A percentile compares a stretch with the other conserved stretches of the same genome.
These are phyloP conservation scores for Cetoscarus ocellatus DNA, from an alignment of 2,797 vertebrate genomes.

Conservation along the genomic window DNA sequence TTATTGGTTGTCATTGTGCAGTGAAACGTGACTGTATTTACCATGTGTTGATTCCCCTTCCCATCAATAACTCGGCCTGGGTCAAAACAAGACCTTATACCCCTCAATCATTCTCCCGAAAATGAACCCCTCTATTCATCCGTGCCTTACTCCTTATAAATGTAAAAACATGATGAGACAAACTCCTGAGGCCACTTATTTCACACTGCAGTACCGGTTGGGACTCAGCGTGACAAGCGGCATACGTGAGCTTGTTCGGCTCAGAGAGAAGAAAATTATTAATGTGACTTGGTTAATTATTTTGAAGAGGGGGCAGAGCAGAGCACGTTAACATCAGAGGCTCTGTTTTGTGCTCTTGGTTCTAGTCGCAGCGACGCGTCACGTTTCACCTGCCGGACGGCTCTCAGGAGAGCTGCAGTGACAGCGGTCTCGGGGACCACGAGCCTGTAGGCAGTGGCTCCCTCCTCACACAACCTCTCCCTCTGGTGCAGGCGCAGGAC, in stretches of 20 bases:
- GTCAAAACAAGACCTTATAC: conserved; percentile 48
- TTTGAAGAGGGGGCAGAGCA: conserved; percentile 73
- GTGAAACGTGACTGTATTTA: conserved; percentile 82
- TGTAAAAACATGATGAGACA: conserved; percentile 40
- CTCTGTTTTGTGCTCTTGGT: conserved; percentile 95
- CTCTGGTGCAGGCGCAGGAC: conserved; percentile 99
- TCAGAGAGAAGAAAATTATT: conserved; percentile 39
- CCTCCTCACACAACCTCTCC: conserved; percentile 99
- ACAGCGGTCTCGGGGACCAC: conserved; percentile 99
- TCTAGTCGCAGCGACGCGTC: conserved; percentile 99
- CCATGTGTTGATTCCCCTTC: conserved; percentile 54
- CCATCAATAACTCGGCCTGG: conserved; percentile 45
- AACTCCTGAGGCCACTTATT: conserved; percentile 31
- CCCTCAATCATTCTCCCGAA: conserved; percentile 15
- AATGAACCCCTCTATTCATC: conserved; percentile 21
- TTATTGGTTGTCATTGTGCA: conserved; percentile 72
- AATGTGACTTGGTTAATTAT: conserved; percentile 23
- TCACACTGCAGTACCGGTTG: conserved; percentile 48
- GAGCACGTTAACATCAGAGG: conserved; percentile 88
- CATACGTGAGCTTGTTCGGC: conserved; percentile 49
- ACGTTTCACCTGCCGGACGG: conserved; percentile 99
- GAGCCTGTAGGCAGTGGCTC: conserved; percentile 97
- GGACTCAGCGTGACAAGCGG: conserved; percentile 47
- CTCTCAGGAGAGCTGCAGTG: conserved; percentile 99
- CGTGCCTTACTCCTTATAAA: conserved; percentile 28